These are phyloP conservation scores for Neelides folsomi DNA, from an alignment of 2,888 invertebrate genomes.

Conservation along the genomic window DNA sequence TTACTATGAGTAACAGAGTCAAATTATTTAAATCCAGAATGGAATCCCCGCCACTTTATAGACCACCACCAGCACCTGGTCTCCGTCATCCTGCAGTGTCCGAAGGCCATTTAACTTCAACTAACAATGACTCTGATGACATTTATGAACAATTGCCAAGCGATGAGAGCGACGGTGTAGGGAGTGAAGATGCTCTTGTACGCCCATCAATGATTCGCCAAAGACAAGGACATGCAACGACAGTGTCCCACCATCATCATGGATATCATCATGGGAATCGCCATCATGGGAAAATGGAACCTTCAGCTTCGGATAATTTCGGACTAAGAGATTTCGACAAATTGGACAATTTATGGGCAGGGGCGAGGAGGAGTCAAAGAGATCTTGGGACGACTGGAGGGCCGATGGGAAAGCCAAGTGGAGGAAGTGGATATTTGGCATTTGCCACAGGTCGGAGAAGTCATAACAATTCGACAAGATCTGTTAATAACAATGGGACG, in stretches of 20 bases:
- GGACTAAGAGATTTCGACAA: conserved; percentile 26
- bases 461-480: conserved; percentile 20
- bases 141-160: conserved; percentile 55
- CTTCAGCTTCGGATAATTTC: conserved; percentile 28
- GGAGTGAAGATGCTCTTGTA: conserved; percentile 29
- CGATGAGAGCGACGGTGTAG: conserved; percentile 51
- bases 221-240: conserved; percentile 7
- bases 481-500: conserved; percentile 29
- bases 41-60: conserved; percentile 31
- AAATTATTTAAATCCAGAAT: conserved; percentile 15
- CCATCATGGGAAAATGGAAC: conserved; percentile 26
- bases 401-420: conserved; percentile 4
- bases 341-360: conserved; percentile 31
- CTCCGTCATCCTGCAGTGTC: conserved; percentile 21
- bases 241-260: conserved; percentile 11
- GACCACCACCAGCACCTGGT: conserved; percentile 29
- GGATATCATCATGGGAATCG: conserved; percentile 8
- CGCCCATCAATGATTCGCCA: conserved; percentile 26
- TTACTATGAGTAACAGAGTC: no score
- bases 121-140: conserved; percentile 37
- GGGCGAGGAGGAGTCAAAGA: conserved; percentile 28
- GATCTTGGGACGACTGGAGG: conserved; percentile 14
- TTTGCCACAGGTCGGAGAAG: conserved; percentile 32
- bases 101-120: conserved; percentile 20
- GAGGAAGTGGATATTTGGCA: conserved; percentile 15